Evolutionary conservation across 2,888 invertebrate species (phyloP), one percentile per base, ranked within the genome.

Genomic region (Lampropteryx suffumata): DNA sequence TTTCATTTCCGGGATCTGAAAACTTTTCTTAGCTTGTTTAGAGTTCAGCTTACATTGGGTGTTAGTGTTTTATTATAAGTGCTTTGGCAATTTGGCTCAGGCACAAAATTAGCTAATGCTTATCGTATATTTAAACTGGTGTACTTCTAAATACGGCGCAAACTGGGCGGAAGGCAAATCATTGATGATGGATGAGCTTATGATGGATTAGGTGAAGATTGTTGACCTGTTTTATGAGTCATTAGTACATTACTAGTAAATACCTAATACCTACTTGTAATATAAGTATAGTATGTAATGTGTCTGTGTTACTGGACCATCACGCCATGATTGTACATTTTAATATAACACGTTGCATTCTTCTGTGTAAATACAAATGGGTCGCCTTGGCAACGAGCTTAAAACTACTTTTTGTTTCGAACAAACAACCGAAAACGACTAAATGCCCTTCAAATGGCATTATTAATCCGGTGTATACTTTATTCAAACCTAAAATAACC

Each of bases 1-100:
- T 48, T 35, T 49, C 29, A 52, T 50, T 55, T 59, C 52, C 50
- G 57, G 54, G 48, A 43, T 24, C 39, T 36, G 32, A 36, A 27
- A 44, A 26, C 12, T 41, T 26, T 29, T 44, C 40, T 47, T 43
- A 17, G 27, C 11, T 45, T 50, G 36, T 30, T 30, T 14, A 41
- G 14, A 48, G 35, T 21, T 56, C 51, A 54, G 30, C 21, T 48
- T 39, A 33, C 2, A 34, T 8, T 52, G 48, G 54, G 35, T 45
- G 43, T 32, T 42, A 27, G 32, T 47, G 12, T 12, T 40, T 40
- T 50, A 50, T 48, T 35, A 33, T 33, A 48, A 17, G n/a, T 34
- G 32, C 13, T 28, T 34, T 8, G 30, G 40, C 12, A 13, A 39
- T 50, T 57, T 60, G 59, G 59, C 57, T 55, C 45, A 27, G 42